Percentiles rank a stretch among this genome's conserved stretches.
Conservation (phyloP, 2,888 invertebrate genomes). For the Priocnemis perturbator region DNA sequence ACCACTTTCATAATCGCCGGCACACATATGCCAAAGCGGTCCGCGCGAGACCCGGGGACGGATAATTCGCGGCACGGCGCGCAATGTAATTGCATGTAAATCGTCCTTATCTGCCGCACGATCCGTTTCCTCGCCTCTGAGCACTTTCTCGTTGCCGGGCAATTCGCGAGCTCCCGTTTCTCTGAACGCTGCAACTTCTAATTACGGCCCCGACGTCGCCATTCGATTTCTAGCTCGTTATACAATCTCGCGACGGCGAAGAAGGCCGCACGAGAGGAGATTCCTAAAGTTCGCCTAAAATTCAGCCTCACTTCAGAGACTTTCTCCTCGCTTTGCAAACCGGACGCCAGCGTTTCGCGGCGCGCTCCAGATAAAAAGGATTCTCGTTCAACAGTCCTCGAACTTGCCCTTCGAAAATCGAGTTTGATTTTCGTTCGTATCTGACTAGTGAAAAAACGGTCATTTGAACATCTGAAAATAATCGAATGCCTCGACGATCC, state of each 20-base stretch:
- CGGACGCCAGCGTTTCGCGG: conserved; percentile 12
- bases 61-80: conserved; percentile 53
- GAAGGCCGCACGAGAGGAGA: background rate
- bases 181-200: conserved; percentile 50
- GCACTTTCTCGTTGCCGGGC: conserved; percentile 66
- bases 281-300: conserved; percentile 34
- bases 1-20: too few relatives aligned
- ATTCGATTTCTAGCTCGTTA: conserved; percentile 56
- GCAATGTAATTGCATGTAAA: conserved; percentile 70
- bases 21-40: too few relatives aligned
- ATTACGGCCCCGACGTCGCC: conserved; percentile 45
- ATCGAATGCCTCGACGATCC: too few relatives aligned
- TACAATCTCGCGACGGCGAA: conserved; percentile 35
- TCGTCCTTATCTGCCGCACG: conserved; percentile 64
- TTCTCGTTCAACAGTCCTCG: background rate
- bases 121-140: conserved; percentile 66
- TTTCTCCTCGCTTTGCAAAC: conserved; percentile 42
- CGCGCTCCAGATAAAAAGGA: background rate
- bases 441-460: too few relatives aligned
- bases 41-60: conserved; percentile 19
- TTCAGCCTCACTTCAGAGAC: conserved; percentile 24
- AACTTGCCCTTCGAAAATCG: too few relatives aligned
- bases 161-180: conserved; percentile 41
- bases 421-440: too few relatives aligned
- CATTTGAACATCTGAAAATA: too few relatives aligned